phyloP scores from a whole-genome alignment of 2,797 vertebrate species.

The Ficedula albicollis region DNA sequence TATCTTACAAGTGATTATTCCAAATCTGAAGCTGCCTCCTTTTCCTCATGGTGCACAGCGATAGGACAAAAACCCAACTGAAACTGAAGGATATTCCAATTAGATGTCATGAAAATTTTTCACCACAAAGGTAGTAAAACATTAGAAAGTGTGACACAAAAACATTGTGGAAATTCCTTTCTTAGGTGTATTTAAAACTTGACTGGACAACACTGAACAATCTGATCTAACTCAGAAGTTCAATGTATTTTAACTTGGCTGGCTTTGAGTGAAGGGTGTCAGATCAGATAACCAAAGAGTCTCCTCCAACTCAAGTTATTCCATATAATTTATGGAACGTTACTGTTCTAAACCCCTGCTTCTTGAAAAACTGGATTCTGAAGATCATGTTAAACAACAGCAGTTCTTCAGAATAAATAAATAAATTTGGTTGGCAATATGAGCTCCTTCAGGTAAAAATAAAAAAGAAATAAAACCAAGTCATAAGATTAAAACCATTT shows the following conservation, averaged over 20 bases:
- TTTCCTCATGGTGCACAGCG: background rate
- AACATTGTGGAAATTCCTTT: background rate
- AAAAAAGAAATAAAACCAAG: background rate
- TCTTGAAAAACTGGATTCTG: background rate
- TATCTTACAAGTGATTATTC: background rate
- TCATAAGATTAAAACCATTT: background rate
- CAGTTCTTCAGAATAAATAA: background rate
- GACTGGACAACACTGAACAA: background rate
- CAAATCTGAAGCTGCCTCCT: background rate
- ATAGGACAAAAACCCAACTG: background rate
- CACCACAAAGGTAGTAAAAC: background rate
- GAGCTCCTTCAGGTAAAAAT: background rate
- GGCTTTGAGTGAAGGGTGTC: background rate
- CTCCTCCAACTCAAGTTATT: background rate
- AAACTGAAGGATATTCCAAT: background rate
- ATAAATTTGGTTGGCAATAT: background rate
- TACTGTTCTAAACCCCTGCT: background rate
- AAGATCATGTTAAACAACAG: background rate
- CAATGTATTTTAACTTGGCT: background rate
- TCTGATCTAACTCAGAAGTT: background rate
- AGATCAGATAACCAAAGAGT: background rate
- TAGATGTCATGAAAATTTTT: background rate
- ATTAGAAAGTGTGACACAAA: background rate
- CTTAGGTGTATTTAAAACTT: background rate
- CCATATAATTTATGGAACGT: background rate